A percentile compares a stretch with the other conserved stretches of the same genome.
phyloP scores from a whole-genome alignment of 2,888 invertebrate species.

The Chymomyza fuscimana region DNA sequence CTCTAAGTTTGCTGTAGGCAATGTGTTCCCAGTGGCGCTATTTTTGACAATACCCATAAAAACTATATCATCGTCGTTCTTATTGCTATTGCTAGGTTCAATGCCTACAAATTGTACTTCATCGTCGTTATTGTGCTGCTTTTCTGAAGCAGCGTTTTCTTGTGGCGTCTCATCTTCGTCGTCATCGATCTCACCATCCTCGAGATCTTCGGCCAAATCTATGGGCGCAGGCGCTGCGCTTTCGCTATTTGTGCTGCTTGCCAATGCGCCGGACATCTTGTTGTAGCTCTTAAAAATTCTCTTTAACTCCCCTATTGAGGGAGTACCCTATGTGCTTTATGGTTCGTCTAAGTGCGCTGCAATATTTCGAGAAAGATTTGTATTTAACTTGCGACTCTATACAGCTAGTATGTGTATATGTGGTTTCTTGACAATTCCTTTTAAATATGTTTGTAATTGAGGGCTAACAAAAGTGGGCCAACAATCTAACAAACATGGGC shows the following conservation, averaged over 20 bases:
- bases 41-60: slow-evolving; percentile 40
- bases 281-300: background rate
- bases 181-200: slow-evolving; percentile 92
- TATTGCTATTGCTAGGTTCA: slow-evolving; percentile 24
- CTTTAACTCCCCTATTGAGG: background rate
- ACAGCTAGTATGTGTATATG: too few relatives aligned
- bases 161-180: slow-evolving; percentile 80
- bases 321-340: background rate
- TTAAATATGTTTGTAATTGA: too few relatives aligned
- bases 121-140: slow-evolving; percentile 26
- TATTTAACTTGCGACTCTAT: background rate
- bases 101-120: slow-evolving; percentile 44
- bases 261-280: background rate
- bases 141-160: slow-evolving; percentile 29
- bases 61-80: slow-evolving; percentile 50
- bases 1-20: slow-evolving; percentile 49
- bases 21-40: slow-evolving; percentile 12
- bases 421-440: too few relatives aligned
- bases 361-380: background rate
- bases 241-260: background rate
- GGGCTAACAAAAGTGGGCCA: background rate
- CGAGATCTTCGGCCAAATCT: slow-evolving; percentile 84
- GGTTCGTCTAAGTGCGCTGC: background rate
- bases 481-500: background rate
- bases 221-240: slow-evolving; percentile 36